Evolutionary conservation across 2,113 vertebrate genomes (phyloP).

Genomic region (Anarhynchus alexandrinus): DNA sequence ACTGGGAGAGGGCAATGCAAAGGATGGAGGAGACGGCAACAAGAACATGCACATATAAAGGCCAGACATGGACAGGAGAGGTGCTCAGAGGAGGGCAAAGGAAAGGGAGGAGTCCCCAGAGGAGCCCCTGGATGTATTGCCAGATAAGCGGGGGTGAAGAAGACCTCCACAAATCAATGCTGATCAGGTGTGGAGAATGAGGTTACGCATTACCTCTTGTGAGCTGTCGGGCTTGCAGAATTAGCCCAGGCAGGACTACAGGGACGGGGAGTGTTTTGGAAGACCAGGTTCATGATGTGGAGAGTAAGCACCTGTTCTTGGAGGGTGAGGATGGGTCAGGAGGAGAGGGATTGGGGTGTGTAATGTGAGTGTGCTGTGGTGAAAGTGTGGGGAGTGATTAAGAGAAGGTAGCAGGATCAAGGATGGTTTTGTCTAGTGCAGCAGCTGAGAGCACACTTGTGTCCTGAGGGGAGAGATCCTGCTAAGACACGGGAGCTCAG

Average conservation of each 20-base stretch:
- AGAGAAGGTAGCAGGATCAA: too few relatives aligned
- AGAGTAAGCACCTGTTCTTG: background rate
- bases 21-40: background rate
- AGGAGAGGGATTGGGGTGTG: background rate
- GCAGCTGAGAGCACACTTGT: background rate
- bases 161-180: rapidly evolving
- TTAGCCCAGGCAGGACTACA: background rate
- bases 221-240: background rate
- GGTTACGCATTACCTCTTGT: background rate
- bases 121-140: background rate
- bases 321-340: background rate
- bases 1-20: background rate
- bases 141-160: background rate
- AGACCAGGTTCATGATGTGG: background rate
- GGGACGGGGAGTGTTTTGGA: background rate
- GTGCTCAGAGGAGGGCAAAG: background rate
- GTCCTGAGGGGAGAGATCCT: background rate
- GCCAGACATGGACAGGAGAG: background rate
- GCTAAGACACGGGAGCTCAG: background rate
- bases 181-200: background rate
- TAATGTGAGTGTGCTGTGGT: too few relatives aligned
- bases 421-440: background rate
- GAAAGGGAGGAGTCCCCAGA: background rate
- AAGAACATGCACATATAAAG: background rate
- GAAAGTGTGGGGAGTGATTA: background rate